Evolutionary conservation across 2,888 invertebrate species (phyloP).

Genomic region (Dione vanillae): DNA sequence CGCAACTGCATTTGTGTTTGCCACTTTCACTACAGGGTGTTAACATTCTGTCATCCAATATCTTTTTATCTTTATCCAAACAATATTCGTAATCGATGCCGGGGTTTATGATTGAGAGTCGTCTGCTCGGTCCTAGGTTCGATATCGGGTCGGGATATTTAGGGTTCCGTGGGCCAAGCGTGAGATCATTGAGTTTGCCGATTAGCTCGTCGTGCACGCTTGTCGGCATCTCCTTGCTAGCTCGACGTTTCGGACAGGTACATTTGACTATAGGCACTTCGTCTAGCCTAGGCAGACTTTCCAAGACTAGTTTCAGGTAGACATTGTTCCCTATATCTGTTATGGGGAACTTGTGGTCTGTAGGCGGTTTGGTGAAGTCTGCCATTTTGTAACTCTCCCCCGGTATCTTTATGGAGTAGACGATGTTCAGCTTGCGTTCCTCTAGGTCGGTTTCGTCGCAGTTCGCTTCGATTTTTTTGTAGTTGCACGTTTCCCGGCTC

Average conservation of each 20-base stretch:
- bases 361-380: slow-evolving; percentile 83
- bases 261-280: slow-evolving; percentile 86
- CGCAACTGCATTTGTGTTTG: slow-evolving; percentile 90
- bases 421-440: slow-evolving; percentile 80
- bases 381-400: slow-evolving; percentile 84
- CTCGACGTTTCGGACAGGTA: slow-evolving; percentile 67
- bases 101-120: slow-evolving; percentile 58
- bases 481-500: slow-evolving; percentile 80
- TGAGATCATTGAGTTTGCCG: slow-evolving; percentile 77
- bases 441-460: slow-evolving; percentile 68
- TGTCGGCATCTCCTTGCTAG: slow-evolving; percentile 65
- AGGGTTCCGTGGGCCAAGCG: slow-evolving; percentile 62
- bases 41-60: slow-evolving; percentile 89
- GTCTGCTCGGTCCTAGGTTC: slow-evolving; percentile 58
- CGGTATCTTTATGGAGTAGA: slow-evolving; percentile 88
- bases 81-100: slow-evolving; percentile 54
- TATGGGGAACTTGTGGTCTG: slow-evolving; percentile 89
- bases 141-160: slow-evolving; percentile 53
- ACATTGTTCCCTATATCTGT: slow-evolving; percentile 87
- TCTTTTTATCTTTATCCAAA: slow-evolving; percentile 53
- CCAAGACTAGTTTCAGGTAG: slow-evolving; percentile 85
- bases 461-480: slow-evolving; percentile 77
- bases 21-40: slow-evolving; percentile 89
- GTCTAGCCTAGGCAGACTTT: slow-evolving; percentile 90
- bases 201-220: slow-evolving; percentile 68